Evolutionary conservation across 2,888 invertebrate species (phyloP), one percentile per base, ranked within the genome.

Genomic region (Diabrotica balteata): DNA sequence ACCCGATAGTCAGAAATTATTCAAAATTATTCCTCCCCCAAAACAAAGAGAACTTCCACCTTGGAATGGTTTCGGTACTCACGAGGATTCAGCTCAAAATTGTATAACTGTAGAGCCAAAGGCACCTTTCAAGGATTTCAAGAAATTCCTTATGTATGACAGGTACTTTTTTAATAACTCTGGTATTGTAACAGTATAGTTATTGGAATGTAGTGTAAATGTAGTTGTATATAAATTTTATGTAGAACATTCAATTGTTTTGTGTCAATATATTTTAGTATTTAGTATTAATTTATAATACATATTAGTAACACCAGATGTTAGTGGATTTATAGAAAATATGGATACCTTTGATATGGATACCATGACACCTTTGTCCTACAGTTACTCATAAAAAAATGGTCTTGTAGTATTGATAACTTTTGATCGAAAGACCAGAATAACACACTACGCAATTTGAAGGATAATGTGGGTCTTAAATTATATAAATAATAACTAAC

Each of bases 11-110:
- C 76, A 78, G 59, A 77, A 80, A 45, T 82, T 84, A 11, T 68
- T 70, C n/a, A 62, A 66, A 8, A 76, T 84, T 7, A 74, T 73
- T 58, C 70, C 71, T 65, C 77, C 83, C 59, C 70, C 84, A 54
- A 79, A 81, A 5, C 83, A 86, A 32, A 82, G 88, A 2, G 83
- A 88, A 73, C 80, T 93, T 54, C 96, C 96, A 0, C 96, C 96
- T 0, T 96, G 94, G 89, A 96, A 96, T 80, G 96, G 96, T 4
- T 95, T 91, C 84, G 97, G 97, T 0, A 90, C 91, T 0, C 93
- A 94, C 79, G 95, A 95, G 70, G 96, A 97, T 81, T 96, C 96
- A 0, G 92, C 95, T 8, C 92, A 92, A 74, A 96, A 95, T 80
- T 96, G 96, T 79, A 88, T 90, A 59, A 90, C 91, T 0, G 90